Evolutionary conservation across 2,888 invertebrate genomes (phyloP).

Genomic region (Xanthia icteritia): DNA sequence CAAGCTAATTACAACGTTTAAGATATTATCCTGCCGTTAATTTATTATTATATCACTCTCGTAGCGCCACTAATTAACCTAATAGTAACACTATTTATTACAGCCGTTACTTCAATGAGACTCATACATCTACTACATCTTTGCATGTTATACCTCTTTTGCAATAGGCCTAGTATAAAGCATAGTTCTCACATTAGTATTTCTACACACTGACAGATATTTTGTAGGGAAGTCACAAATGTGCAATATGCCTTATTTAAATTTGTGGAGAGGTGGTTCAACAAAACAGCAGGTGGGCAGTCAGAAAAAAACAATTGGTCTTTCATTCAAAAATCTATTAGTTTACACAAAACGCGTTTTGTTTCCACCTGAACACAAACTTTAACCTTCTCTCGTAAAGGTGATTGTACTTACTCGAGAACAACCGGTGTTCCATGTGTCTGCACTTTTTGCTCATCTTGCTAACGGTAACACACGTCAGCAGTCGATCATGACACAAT

Average conservation of each 20-base stretch:
- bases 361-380: not conserved
- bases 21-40: conserved; percentile 6
- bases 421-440: not conserved
- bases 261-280: not conserved
- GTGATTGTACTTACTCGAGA: conserved; percentile 38
- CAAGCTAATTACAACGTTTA: conserved; percentile 3
- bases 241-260: not conserved
- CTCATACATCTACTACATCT: not conserved
- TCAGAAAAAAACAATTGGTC: not conserved
- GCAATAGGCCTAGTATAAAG: not conserved
- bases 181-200: not conserved
- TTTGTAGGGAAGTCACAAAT: not conserved
- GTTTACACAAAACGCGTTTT: not conserved
- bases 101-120: not conserved
- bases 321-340: conserved; percentile 2
- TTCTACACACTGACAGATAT: not conserved
- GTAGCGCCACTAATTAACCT: conserved; percentile 35
- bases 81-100: conserved; percentile 22
- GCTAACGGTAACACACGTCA: conserved; percentile 37
- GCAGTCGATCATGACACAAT: not conserved
- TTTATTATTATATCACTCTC: not conserved
- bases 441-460: conserved; percentile 34
- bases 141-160: not conserved
- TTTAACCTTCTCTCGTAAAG: conserved; percentile 45
- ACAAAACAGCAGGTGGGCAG: no score